phyloP scores from a whole-genome alignment of 2,888 invertebrate species.

The Orthosia incerta region DNA sequence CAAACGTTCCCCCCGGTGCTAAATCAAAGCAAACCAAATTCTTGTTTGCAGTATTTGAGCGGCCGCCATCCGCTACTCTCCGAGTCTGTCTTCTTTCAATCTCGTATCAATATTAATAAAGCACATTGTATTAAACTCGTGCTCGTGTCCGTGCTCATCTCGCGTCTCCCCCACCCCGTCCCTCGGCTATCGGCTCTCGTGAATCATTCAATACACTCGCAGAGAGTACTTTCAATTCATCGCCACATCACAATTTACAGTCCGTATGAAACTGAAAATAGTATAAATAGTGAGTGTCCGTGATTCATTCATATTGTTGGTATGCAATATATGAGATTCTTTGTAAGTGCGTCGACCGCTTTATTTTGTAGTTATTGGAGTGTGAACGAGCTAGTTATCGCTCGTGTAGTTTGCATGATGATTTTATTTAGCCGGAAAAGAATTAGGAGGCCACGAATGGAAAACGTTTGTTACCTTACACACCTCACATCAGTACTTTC shows the following conservation, averaged over 20 bases:
- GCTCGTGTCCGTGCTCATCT: slow-evolving; percentile 4
- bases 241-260: slow-evolving; percentile 58
- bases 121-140: slow-evolving; percentile 13
- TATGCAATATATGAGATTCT: slow-evolving; percentile 29
- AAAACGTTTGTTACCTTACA: not conserved
- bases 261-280: slow-evolving; percentile 56
- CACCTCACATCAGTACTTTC: not conserved
- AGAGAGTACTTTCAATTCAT: slow-evolving; percentile 46
- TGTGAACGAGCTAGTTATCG: not conserved
- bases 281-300: slow-evolving; percentile 36
- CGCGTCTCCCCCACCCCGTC: slow-evolving; percentile 4
- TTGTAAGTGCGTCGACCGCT: slow-evolving; percentile 15
- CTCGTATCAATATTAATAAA: slow-evolving; percentile 48
- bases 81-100: slow-evolving; percentile 51
- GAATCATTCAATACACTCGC: slow-evolving; percentile 52
- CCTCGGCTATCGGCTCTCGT: slow-evolving; percentile 30
- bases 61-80: slow-evolving; percentile 1
- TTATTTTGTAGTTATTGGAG: slow-evolving; percentile 9
- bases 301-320: slow-evolving; percentile 57
- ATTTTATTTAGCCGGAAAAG: not conserved
- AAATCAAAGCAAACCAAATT: slow-evolving; percentile 27
- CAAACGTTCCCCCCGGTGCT: not conserved
- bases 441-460: not conserved
- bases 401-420: not conserved
- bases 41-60: slow-evolving; percentile 23